Conservation (phyloP, 2,888 invertebrate genomes). For the Leucophora obtusa region DNA sequence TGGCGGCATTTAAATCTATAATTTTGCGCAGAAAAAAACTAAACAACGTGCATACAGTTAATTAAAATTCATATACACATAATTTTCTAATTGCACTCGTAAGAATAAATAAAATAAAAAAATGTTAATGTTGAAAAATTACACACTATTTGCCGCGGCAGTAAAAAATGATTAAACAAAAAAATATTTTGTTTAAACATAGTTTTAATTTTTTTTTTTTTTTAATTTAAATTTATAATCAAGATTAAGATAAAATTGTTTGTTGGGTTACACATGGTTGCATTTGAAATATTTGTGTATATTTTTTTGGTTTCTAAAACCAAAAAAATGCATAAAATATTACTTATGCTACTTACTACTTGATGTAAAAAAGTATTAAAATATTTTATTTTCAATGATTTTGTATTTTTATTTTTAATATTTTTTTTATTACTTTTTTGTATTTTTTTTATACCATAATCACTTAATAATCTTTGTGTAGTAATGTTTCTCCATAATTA, state of each 20-base stretch:
- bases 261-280: slow-evolving; percentile 46
- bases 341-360: not conserved
- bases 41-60: slow-evolving; percentile 10
- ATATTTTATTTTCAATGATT: no score
- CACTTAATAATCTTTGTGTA: not conserved
- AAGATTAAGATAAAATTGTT: slow-evolving; percentile 43
- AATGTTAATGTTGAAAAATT: slow-evolving; percentile 35
- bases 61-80: slow-evolving; percentile 43
- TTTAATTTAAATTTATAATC: not conserved
- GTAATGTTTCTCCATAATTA: not conserved
- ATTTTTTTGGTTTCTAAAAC: not conserved
- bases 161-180: not conserved
- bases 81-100: slow-evolving; percentile 35
- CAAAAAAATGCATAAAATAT: not conserved
- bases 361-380: not conserved
- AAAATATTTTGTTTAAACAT: not conserved
- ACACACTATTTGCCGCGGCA: not conserved
- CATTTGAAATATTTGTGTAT: not conserved
- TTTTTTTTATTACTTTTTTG: not conserved
- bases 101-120: slow-evolving; percentile 37
- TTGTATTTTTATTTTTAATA: no score
- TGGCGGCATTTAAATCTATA: not conserved
- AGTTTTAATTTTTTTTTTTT: no score
- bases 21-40: not conserved
- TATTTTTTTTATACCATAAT: not conserved